Percentiles rank a stretch among this genome's conserved stretches.
Conservation (phyloP, 2,113 vertebrate species). For the Myotis yumanensis region DNA sequence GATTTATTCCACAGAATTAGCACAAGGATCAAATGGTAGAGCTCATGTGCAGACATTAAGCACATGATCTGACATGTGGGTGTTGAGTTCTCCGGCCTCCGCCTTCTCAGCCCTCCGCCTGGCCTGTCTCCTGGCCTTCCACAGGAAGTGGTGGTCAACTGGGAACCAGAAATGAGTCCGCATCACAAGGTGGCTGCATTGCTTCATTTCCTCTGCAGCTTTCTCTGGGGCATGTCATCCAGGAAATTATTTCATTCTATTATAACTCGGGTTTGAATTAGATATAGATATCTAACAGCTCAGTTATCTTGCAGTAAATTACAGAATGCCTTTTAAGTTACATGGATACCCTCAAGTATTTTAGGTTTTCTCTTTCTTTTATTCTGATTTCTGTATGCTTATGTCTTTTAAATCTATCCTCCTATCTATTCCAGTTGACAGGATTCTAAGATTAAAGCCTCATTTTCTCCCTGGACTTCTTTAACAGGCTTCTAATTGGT, state of each 20-base stretch:
- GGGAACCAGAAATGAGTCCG: background rate
- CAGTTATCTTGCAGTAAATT: background rate
- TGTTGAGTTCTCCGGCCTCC: background rate
- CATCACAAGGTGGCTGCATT: background rate
- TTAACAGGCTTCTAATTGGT: background rate
- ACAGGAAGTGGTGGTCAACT: background rate
- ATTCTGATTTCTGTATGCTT: background rate
- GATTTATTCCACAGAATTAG: background rate
- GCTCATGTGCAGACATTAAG: background rate
- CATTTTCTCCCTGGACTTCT: background rate
- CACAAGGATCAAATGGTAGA: background rate
- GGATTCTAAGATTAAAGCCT: background rate
- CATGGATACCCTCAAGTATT: background rate
- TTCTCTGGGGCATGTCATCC: background rate
- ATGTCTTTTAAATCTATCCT: background rate
- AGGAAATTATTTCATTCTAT: constrained; percentile 69
- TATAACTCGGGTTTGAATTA: background rate
- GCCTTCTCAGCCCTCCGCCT: background rate
- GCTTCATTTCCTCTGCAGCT: constrained; percentile 67
- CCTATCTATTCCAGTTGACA: background rate
- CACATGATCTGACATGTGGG: accelerated
- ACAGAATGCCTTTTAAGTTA: background rate
- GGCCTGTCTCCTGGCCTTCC: background rate
- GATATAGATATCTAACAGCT: background rate
- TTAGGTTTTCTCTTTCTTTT: background rate